phyloP scores from a whole-genome alignment of 37 sponge, comb jelly and placozoan genomes.

The Oopsacas minuta region DNA sequence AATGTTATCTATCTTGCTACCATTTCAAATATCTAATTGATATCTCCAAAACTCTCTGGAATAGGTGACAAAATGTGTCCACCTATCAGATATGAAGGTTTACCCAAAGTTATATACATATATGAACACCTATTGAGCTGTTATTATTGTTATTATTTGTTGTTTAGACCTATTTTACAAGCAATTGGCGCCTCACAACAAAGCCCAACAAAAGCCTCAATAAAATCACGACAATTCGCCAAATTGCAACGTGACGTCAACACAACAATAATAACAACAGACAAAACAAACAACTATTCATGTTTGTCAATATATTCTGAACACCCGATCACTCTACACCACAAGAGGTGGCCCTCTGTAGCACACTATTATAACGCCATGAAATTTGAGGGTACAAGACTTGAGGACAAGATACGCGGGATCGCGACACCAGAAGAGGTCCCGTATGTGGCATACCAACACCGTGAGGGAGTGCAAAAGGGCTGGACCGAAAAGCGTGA shows the following conservation, averaged over 20 bases:
- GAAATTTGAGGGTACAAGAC: not conserved
- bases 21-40: too few relatives aligned
- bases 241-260: not conserved
- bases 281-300: not conserved
- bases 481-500: conserved; percentile 2
- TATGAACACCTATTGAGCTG: too few relatives aligned
- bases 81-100: too few relatives aligned
- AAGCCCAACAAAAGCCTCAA: not conserved
- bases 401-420: not conserved
- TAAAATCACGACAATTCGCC: not conserved
- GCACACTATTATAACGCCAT: conserved; percentile 9
- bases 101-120: too few relatives aligned
- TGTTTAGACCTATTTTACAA: not conserved
- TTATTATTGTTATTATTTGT: not conserved
- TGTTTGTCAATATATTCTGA: not conserved
- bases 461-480: not conserved
- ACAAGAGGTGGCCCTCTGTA: not conserved
- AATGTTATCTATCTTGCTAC: too few relatives aligned
- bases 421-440: not conserved
- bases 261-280: conserved; percentile 4
- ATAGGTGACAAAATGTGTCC: too few relatives aligned
- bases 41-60: too few relatives aligned
- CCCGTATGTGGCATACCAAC: conserved; percentile 10
- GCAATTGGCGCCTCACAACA: not conserved
- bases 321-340: not conserved